Percentiles rank a stretch among this genome's conserved stretches.
These are phyloP conservation scores for Sarcophaga carnaria DNA, from an alignment of 2,888 invertebrate genomes.

Conservation along the genomic window DNA sequence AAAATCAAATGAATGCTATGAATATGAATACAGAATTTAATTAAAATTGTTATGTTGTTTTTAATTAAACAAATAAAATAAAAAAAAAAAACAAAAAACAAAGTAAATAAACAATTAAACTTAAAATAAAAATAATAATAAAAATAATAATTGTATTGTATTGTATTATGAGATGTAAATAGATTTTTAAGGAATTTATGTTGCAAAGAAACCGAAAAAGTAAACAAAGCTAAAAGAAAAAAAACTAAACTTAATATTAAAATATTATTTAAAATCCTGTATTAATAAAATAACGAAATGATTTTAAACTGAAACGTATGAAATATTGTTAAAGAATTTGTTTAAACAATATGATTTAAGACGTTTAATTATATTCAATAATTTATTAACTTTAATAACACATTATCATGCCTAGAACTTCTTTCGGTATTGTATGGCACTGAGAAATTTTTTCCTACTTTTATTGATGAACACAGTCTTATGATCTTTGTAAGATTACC, in stretches of 20 bases:
- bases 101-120: neutral
- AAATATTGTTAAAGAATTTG: no score
- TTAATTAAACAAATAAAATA: neutral
- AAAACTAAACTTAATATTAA: slow-evolving; percentile 10
- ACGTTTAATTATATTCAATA: no score
- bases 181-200: slow-evolving; percentile 49
- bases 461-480: no score
- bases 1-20: slow-evolving; percentile 44
- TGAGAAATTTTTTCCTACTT: no score
- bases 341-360: no score
- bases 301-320: no score
- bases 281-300: no score
- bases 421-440: no score
- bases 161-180: slow-evolving; percentile 51
- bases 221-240: neutral
- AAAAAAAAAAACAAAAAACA: neutral
- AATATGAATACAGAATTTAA: slow-evolving; percentile 16
- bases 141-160: neutral
- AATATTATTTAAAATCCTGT: slow-evolving; percentile 20
- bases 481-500: no score
- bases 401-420: no score
- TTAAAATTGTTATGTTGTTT: slow-evolving; percentile 58
- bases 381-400: no score
- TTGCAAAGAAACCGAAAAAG: slow-evolving; percentile 20
- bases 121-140: neutral